phyloP scores from a whole-genome alignment of 2,797 vertebrate species.

The Clarias laeviceps region DNA sequence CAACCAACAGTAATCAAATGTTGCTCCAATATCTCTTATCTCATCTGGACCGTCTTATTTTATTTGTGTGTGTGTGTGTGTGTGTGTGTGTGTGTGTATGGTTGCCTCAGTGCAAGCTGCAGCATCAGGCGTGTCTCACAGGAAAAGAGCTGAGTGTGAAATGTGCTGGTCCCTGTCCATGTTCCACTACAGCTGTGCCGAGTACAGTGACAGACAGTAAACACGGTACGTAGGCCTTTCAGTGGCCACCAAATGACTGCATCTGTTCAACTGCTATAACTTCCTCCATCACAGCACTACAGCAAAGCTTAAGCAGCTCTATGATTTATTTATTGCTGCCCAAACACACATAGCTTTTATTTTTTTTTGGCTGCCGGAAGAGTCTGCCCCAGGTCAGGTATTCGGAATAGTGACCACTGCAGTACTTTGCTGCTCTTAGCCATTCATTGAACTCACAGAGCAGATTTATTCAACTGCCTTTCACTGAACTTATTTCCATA shows the following conservation, averaged over 20 bases:
- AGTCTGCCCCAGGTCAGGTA: slow-evolving; percentile 1
- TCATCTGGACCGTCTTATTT: slow-evolving; percentile 7
- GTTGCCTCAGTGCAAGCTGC: slow-evolving; percentile 89
- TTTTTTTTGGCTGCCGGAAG: not conserved
- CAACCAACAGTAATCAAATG: slow-evolving; percentile 21
- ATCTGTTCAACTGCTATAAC: slow-evolving; percentile 7
- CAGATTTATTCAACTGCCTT: slow-evolving; percentile 18
- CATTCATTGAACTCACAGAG: slow-evolving; percentile 30
- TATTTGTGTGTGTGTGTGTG: slow-evolving; percentile 33
- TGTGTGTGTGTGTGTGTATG: slow-evolving; percentile 44
- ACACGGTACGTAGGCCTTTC: slow-evolving; percentile 74
- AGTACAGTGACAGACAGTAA: slow-evolving; percentile 71
- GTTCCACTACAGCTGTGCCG: slow-evolving; percentile 76
- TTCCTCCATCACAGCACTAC: not conserved
- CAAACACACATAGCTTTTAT: not conserved
- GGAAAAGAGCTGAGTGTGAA: slow-evolving; percentile 88
- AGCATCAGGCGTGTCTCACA: slow-evolving; percentile 94
- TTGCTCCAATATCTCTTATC: slow-evolving; percentile 3
- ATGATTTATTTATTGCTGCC: slow-evolving; percentile 27
- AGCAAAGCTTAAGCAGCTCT: slow-evolving; percentile 10
- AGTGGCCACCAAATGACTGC: slow-evolving; percentile 4
- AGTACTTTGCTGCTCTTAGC: slow-evolving; percentile 20
- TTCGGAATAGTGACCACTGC: not conserved
- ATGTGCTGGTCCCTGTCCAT: slow-evolving; percentile 91
- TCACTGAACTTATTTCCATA: slow-evolving; percentile 14